Percentiles rank a stretch among this genome's conserved stretches.
Evolutionary conservation across 2,797 vertebrate genomes (phyloP).

Genomic region (Euthynnus affinis): DNA sequence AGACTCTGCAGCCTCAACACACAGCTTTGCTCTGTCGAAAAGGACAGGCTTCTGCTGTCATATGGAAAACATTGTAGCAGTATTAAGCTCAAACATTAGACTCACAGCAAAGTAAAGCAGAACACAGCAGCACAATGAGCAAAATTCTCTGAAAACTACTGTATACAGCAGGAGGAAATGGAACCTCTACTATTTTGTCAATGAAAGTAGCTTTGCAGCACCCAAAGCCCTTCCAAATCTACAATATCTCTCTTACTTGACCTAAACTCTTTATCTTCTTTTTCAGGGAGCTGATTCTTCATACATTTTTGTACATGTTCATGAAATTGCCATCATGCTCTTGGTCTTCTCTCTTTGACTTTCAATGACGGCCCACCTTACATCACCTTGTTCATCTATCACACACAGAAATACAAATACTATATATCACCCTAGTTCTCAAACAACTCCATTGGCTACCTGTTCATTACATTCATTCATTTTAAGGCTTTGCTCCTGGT

Average conservation of each 20-base stretch:
- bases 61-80: background rate
- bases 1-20: slow-evolving; percentile 34
- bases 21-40: slow-evolving; percentile 13
- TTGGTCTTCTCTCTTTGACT: no score
- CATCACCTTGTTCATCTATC: no score
- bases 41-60: slow-evolving; percentile 12
- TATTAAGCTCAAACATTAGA: no score
- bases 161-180: background rate
- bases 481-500: no score
- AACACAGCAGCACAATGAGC: background rate
- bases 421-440: no score
- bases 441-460: no score
- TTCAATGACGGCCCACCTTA: no score
- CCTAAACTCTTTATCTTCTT: slow-evolving; percentile 3
- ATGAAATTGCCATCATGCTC: no score
- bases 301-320: background rate
- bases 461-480: no score
- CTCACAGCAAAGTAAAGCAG: no score
- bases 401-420: no score
- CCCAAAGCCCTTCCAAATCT: slow-evolving; percentile 5
- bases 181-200: background rate
- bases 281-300: slow-evolving; percentile 15
- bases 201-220: slow-evolving; percentile 16
- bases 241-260: background rate
- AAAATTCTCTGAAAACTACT: background rate